phyloP scores from a whole-genome alignment of 2,888 invertebrate species.

The Drosophila macrospina region DNA sequence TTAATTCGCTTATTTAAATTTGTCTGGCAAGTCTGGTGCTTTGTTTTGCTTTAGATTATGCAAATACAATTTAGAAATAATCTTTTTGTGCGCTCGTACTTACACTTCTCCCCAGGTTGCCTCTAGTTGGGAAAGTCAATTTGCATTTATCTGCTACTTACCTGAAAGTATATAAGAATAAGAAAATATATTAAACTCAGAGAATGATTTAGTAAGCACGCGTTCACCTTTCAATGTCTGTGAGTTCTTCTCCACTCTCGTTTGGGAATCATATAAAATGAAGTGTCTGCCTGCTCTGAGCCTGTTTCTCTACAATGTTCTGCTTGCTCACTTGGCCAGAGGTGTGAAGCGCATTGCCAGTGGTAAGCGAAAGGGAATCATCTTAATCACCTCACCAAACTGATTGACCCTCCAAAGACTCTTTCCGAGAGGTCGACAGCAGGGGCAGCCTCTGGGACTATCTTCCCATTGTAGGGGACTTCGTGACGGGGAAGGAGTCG shows the following conservation, averaged over 20 bases:
- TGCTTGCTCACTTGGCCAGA: neutral
- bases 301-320: constrained; percentile 30
- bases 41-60: constrained; percentile 52
- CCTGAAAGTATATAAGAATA: constrained; percentile 49
- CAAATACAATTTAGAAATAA: constrained; percentile 33
- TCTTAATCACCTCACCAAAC: neutral
- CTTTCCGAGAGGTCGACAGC: no score
- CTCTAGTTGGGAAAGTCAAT: constrained; percentile 5
- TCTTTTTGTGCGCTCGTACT: constrained; percentile 30
- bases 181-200: constrained; percentile 2
- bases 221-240: neutral
- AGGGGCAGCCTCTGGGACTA: neutral
- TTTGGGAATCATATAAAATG: constrained; percentile 3
- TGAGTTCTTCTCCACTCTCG: neutral
- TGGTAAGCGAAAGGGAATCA: constrained; percentile 15
- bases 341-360: neutral
- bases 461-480: constrained; percentile 1
- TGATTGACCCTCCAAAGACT: neutral
- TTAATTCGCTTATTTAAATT: constrained; percentile 72
- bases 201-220: neutral
- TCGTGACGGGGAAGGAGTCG: neutral
- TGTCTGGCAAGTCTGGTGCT: constrained; percentile 29
- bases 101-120: constrained; percentile 25
- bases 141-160: constrained; percentile 60
- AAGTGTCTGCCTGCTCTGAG: neutral